Evolutionary conservation across 2,113 vertebrate species (phyloP), one percentile per base, ranked within the genome.

Genomic region (Thryonomys swinderianus): DNA sequence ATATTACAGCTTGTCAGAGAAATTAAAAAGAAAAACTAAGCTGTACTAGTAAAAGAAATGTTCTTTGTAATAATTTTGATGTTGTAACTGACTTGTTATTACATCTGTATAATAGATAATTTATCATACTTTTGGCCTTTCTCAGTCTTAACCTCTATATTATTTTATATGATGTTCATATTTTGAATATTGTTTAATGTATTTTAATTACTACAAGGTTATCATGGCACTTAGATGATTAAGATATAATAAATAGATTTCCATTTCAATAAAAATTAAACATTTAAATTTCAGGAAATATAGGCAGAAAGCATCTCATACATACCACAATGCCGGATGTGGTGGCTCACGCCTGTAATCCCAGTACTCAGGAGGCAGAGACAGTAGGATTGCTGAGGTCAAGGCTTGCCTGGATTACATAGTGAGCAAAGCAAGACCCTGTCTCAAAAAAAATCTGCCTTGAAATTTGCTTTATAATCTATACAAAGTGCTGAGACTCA

Each of bases 261-360:
- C 13, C 25, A 18, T 88, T 93, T 89, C 66, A 85, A 89, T 16
- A 95, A 88, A 93, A 84, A 88, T 83, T 74, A 87, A 84, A 34
- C 1, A 62, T 20, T 25, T 5, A 16, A 61, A 45, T 85, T 64
- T 89, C 32, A 57, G 82, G 53, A 97, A 85, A 89, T 89, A 78
- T 27, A 76, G n/a, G 11, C 30, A 40, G 20, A 55, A 2, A 64
- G 1, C 6, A n/a, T 86, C 23, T 40, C n/a, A 80, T 80, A n/a
- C n/a, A n/a, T n/a, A n/a, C n/a, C n/a, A n/a, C n/a, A n/a, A n/a
- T n/a, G n/a, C n/a, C n/a, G n/a, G n/a, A n/a, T n/a, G n/a, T n/a
- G n/a, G n/a, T n/a, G n/a, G n/a, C n/a, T n/a, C n/a, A n/a, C n/a
- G n/a, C n/a, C n/a, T n/a, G n/a, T n/a, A n/a, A n/a, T n/a, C n/a